Evolutionary conservation across 2,888 invertebrate genomes (phyloP).

Genomic region (Crocallis elinguaria): DNA sequence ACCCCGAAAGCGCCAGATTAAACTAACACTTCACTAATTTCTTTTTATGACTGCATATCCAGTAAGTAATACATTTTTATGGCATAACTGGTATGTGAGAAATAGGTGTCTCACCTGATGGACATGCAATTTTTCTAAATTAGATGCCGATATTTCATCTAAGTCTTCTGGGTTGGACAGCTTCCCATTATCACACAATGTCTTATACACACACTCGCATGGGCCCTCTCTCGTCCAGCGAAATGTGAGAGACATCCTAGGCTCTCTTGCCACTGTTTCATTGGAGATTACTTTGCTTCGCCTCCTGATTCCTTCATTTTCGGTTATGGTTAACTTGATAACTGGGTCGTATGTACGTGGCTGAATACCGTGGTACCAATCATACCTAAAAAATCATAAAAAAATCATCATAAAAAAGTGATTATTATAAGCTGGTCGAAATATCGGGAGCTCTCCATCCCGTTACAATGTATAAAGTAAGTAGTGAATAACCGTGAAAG

Average conservation of each 20-base stretch:
- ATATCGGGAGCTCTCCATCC: too few relatives aligned
- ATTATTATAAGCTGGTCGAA: neutral
- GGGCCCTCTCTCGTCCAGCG: conserved; percentile 83
- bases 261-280: conserved; percentile 53
- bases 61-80: too few relatives aligned
- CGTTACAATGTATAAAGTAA: too few relatives aligned
- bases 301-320: conserved; percentile 23
- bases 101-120: conserved; percentile 88
- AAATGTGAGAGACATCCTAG: conserved; percentile 94
- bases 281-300: conserved; percentile 55
- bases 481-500: too few relatives aligned
- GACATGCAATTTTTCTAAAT: conserved; percentile 90
- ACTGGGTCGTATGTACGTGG: conserved; percentile 91
- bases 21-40: too few relatives aligned
- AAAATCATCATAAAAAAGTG: neutral
- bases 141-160: conserved; percentile 82
- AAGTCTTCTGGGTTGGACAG: conserved; percentile 43
- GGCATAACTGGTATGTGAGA: too few relatives aligned
- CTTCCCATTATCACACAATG: conserved; percentile 87
- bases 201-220: conserved; percentile 87
- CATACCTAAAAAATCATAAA: conserved; percentile 79
- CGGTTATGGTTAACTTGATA: too few relatives aligned
- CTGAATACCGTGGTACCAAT: conserved; percentile 95
- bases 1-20: too few relatives aligned
- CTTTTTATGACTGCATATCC: too few relatives aligned